Evolutionary conservation across 2,797 vertebrate genomes (phyloP).

Genomic region (Echeneis naucrates): DNA sequence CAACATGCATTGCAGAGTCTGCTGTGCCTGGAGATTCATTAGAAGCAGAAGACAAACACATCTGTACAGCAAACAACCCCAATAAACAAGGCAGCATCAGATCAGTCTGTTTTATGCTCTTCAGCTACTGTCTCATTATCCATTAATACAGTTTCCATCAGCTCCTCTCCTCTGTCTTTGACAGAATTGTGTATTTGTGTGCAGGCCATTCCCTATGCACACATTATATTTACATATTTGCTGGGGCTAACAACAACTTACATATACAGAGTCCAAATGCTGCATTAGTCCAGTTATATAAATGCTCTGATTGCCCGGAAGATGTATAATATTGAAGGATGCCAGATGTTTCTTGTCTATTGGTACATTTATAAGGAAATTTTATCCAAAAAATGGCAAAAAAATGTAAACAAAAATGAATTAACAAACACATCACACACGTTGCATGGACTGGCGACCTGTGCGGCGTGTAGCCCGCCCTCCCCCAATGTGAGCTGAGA

Average conservation of each 20-base stretch:
- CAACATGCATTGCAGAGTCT: conserved; percentile 16
- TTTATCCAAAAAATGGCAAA: too few species aligned
- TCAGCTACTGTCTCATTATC: conserved; percentile 45
- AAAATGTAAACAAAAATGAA: background rate
- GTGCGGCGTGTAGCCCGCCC: too few species aligned
- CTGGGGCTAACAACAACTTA: conserved; percentile 1
- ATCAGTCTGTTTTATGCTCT: conserved; percentile 16
- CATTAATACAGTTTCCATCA: conserved; percentile 25
- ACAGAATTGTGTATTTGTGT: conserved; percentile 37
- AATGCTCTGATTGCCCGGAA: background rate
- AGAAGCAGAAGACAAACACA: conserved; percentile 33
- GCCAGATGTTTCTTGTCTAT: background rate
- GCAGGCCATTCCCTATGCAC: conserved; percentile 31
- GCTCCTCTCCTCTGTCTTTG: conserved; percentile 27
- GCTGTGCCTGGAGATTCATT: conserved; percentile 43
- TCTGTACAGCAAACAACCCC: conserved; percentile 25
- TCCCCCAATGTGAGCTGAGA: too few species aligned
- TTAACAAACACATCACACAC: background rate
- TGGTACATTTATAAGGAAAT: conserved; percentile 1
- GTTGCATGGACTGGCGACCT: background rate
- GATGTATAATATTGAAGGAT: background rate
- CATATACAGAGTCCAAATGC: conserved; percentile 20
- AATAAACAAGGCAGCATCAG: conserved; percentile 13
- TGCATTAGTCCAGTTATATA: background rate
- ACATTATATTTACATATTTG: conserved; percentile 53